Base-by-base conservation (phyloP, 2,888 invertebrate genomes). In the Drosophila affinis region DNA sequence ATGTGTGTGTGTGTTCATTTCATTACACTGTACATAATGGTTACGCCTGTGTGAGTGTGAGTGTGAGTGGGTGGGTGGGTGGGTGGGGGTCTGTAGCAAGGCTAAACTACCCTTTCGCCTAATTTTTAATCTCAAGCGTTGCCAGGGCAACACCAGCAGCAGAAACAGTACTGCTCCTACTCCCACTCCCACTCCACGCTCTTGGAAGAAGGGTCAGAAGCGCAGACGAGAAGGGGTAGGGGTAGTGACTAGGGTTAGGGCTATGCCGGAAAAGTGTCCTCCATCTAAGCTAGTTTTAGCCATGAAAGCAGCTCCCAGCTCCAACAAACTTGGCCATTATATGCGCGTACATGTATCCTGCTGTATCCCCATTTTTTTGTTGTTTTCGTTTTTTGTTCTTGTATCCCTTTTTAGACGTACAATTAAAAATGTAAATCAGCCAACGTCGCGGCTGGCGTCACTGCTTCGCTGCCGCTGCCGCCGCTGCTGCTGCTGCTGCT, bases 371-470 rank as follows among this genome's bases (percentile, higher is more conserved):
- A 7, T 17, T 46, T n/a, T n/a, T 29, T 18, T 18, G 12, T 27
- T 49, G 24, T 44, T 6, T 24, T 57, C 18, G 9, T 29, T 47
- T 34, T 34, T n/a, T 7, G 14, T n/a, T 39, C 7, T 39, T n/a
- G n/a, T 58, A 65, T 68, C 75, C 71, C 72, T 72, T 77, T 39
- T 39, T 81, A 76, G 71, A 77, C 73, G 75, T 77, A 87, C 88
- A 88, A 88, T 88, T 88, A 88, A 88, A 90, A 88, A 88, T 88
- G 88, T 88, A 89, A 88, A 88, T 89, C 90, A 89, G 88, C 79
- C 81, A 76, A 68, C 67, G 67, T 69, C 64, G 69, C 61, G 62
- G 47, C 67, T 57, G 56, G 53, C 57, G 56, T 59, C 29, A 29
- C 29, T 29, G 29, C 29, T 29, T 9, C 27, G 29, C 29, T 29